Evolutionary conservation across 2,888 invertebrate species (phyloP).

Genomic region (Laothoe populi): DNA sequence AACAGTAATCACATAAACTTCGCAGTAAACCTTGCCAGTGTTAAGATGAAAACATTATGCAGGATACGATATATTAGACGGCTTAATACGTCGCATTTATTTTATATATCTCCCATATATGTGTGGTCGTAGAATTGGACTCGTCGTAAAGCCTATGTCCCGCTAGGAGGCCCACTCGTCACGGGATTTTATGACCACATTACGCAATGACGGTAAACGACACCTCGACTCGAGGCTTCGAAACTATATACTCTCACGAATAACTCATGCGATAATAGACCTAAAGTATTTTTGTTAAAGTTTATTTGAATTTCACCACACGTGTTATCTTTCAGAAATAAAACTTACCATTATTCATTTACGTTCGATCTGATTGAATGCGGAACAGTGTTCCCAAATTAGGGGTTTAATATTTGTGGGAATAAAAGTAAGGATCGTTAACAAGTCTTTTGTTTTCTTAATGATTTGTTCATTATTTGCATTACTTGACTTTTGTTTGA

Average conservation of each 20-base stretch:
- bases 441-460: not conserved
- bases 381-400: constrained; percentile 31
- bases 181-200: constrained; percentile 61
- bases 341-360: constrained; percentile 7
- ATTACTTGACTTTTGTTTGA: not conserved
- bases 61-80: constrained; percentile 19
- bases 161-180: constrained; percentile 55
- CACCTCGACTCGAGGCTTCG: constrained; percentile 40
- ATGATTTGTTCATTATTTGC: constrained; percentile 11
- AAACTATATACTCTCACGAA: constrained; percentile 2
- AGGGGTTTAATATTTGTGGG: constrained; percentile 5
- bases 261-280: not conserved
- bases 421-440: constrained; percentile 4
- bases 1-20: not conserved
- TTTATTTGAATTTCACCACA: not conserved
- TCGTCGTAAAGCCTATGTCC: constrained; percentile 50
- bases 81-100: constrained; percentile 22
- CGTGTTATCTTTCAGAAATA: not conserved
- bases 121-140: constrained; percentile 36
- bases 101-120: constrained; percentile 31
- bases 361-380: constrained; percentile 38
- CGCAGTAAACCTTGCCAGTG: constrained; percentile 3
- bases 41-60: constrained; percentile 14
- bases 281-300: not conserved
- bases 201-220: constrained; percentile 52